These are phyloP conservation scores for Limosa lapponica DNA, from an alignment of 2,797 vertebrate species.

Conservation along the genomic window DNA sequence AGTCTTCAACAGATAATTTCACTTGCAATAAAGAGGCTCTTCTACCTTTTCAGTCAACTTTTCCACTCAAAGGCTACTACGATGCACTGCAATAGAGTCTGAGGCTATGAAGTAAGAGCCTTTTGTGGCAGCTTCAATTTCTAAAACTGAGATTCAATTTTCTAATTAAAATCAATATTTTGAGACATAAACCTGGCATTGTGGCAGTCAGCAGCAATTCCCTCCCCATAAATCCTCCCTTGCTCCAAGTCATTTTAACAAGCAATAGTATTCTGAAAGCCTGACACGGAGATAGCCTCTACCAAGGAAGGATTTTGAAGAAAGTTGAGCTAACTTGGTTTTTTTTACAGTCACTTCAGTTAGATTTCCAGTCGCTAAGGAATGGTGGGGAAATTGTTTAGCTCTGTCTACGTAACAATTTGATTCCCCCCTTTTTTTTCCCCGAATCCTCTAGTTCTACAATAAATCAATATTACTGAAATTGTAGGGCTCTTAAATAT, in stretches of 20 bases:
- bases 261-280: background rate
- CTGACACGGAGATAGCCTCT: background rate
- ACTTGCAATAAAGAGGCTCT: background rate
- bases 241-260: slow-evolving; percentile 19
- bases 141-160: slow-evolving; percentile 49
- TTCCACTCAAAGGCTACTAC: background rate
- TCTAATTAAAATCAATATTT: slow-evolving; percentile 74
- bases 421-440: fast-evolving
- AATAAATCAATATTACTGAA: background rate
- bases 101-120: slow-evolving; percentile 10
- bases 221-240: slow-evolving; percentile 23
- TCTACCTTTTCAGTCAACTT: background rate
- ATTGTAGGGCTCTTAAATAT: background rate
- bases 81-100: background rate
- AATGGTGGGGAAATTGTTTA: background rate
- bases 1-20: background rate
- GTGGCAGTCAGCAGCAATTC: slow-evolving; percentile 51
- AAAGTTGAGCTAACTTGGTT: background rate
- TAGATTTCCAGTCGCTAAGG: background rate
- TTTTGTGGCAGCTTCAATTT: slow-evolving; percentile 29
- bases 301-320: background rate
- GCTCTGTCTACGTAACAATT: background rate
- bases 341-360: background rate
- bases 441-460: background rate
- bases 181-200: slow-evolving; percentile 63